Evolutionary conservation across 2,113 vertebrate species (phyloP), one percentile per base, ranked within the genome.

Genomic region (Petroica traversi): DNA sequence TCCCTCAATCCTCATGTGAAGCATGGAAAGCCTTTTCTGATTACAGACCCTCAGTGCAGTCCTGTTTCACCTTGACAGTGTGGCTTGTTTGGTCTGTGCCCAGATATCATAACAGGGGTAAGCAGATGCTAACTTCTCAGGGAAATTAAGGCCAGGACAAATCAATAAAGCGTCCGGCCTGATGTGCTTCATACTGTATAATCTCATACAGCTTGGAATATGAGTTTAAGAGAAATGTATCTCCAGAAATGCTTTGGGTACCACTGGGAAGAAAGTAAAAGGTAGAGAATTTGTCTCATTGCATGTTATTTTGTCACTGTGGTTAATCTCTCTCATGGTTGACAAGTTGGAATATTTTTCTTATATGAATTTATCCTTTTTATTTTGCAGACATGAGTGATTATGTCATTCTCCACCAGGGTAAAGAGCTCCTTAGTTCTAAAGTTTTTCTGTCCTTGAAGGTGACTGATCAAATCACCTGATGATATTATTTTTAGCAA

Each of bases 401-500:
- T 86, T 80, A 78, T 52, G 40, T 40, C 0, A 0, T 68, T 84
- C 40, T 92, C 18, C 34, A 20, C 25, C 28, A 68, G 31, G 48
- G 12, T 93, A 45, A 94, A 80, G 40, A 63, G n/a, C 43, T 88
- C 82, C 84, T 76, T 63, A 67, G 33, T 63, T 46, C 67, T 69
- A 36, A 79, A 73, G 31, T 51, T 85, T 83, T 86, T 74, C 55
- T 93, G 9, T 88, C 46, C 75, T 73, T 79, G 88, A 92, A 88
- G 59, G 59, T 93, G 92, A 82, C 82, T 80, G 89, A 88, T 85
- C 74, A 89, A 43, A 85, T 89, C 85, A 92, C 71, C 74, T 59
- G 49, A 73, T 85, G 33, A 73, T 91, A 72, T 31, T 92, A 80
- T 92, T 92, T 94, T 96, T 89, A 91, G 71, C 63, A 80, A 93